Evolutionary conservation across 2,113 vertebrate species (phyloP).

Genomic region (Propithecus coquereli): DNA sequence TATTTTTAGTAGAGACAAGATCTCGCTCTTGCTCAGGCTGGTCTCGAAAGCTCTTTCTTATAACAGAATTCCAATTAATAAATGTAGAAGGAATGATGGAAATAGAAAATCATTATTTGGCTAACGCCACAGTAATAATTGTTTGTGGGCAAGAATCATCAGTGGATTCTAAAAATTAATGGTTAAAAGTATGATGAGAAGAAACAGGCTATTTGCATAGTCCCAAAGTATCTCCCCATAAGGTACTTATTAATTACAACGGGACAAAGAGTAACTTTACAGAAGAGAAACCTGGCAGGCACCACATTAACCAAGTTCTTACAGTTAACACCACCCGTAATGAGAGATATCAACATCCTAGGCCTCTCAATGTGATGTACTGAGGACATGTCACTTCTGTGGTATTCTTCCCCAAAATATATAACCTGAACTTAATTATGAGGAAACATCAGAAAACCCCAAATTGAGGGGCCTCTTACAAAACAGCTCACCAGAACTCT

Average conservation of each 20-base stretch:
- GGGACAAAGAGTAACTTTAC: background rate
- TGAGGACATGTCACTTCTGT: background rate
- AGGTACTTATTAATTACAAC: constrained; percentile 1
- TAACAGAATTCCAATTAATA: background rate
- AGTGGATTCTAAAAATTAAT: background rate
- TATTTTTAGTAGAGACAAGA: too few species aligned
- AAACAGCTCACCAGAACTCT: background rate
- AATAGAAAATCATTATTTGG: background rate
- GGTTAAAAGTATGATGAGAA: background rate
- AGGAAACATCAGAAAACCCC: background rate
- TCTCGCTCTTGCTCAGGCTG: too few species aligned
- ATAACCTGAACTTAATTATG: background rate
- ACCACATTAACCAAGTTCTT: background rate
- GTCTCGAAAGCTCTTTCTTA: background rate
- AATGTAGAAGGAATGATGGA: background rate
- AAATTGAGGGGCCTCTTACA: background rate
- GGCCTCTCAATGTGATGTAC: background rate
- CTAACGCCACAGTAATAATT: background rate
- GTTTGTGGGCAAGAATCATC: background rate
- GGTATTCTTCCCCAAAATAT: background rate
- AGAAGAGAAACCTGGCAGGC: background rate
- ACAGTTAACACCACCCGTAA: background rate
- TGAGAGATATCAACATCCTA: background rate
- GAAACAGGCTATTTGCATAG: background rate
- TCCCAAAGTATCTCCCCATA: background rate